These are phyloP conservation scores for Anoura caudifer DNA, from an alignment of 2,113 vertebrate genomes.

Conservation along the genomic window DNA sequence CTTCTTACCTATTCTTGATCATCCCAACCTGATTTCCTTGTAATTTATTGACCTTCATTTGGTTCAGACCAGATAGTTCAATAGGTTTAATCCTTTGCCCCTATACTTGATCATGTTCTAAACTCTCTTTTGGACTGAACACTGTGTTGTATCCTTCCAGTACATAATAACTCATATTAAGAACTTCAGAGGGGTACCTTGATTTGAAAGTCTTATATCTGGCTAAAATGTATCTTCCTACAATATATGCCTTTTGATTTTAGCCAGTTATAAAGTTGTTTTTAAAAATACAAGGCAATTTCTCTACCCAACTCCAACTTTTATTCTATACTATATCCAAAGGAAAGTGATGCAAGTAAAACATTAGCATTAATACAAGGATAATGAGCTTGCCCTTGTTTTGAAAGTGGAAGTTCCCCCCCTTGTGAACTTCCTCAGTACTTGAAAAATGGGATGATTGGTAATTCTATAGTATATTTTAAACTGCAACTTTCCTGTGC, in stretches of 20 bases:
- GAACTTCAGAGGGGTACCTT: not conserved
- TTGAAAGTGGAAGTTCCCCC: not conserved
- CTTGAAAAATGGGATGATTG: not conserved
- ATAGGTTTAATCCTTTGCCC: not conserved
- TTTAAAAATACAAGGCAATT: not conserved
- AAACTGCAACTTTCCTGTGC: not conserved
- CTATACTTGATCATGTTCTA: not conserved
- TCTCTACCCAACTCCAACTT: not conserved
- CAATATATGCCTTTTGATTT: not conserved
- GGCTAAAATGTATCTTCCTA: not conserved
- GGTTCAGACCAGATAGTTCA: not conserved
- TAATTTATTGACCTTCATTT: not conserved
- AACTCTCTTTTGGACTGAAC: not conserved
- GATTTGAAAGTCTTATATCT: not conserved
- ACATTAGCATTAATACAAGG: not conserved
- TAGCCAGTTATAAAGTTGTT: not conserved
- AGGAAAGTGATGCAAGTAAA: not conserved
- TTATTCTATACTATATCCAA: not conserved
- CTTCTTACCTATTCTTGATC: not conserved
- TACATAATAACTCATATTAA: not conserved
- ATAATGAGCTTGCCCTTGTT: not conserved
- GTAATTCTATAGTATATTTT: not conserved
- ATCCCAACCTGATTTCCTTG: not conserved
- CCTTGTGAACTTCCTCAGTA: not conserved
- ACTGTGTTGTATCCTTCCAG: not conserved